Conservation (phyloP, 2,113 vertebrate species). For the Dinomys branickii region DNA sequence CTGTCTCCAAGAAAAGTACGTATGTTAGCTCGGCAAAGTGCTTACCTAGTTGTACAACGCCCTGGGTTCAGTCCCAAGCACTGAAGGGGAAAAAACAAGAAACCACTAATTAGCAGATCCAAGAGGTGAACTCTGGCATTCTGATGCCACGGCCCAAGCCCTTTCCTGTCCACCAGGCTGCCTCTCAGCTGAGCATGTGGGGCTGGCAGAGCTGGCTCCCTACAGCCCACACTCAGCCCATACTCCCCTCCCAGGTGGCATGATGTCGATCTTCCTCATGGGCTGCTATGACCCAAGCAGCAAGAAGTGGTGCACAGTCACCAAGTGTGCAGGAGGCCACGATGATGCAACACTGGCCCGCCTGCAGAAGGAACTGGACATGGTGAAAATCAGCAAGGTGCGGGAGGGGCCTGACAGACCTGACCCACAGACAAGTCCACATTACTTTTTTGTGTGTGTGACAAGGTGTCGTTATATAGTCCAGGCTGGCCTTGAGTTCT, state of each 20-base stretch:
- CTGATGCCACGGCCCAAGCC: neutral
- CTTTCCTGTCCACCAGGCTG: neutral
- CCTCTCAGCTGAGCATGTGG: neutral
- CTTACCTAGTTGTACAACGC: neutral
- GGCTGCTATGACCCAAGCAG: conserved; percentile 95
- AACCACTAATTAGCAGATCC: neutral
- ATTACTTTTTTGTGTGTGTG: neutral
- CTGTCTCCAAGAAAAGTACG: neutral
- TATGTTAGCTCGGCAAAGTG: neutral
- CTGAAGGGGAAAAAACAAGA: neutral
- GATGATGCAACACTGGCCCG: conserved; percentile 95
- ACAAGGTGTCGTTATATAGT: neutral
- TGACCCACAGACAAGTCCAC: neutral
- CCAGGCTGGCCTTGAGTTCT: neutral
- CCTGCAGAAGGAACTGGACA: conserved; percentile 96
- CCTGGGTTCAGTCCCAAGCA: neutral
- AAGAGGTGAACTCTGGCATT: neutral
- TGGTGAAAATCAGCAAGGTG: conserved; percentile 99
- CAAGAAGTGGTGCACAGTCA: conserved; percentile 98
- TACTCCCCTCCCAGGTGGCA: conserved; percentile 90
- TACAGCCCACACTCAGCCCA: fast-evolving
- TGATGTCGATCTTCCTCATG: conserved; percentile 99
- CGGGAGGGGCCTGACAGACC: neutral
- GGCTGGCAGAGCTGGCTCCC: neutral
- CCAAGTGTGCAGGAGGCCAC: conserved; percentile 96